Percentiles rank a stretch among this genome's conserved stretches.
Evolutionary conservation across 64 coral and sea anemone genomes (phyloP).

Genomic region (Astreopora myriophthalma): DNA sequence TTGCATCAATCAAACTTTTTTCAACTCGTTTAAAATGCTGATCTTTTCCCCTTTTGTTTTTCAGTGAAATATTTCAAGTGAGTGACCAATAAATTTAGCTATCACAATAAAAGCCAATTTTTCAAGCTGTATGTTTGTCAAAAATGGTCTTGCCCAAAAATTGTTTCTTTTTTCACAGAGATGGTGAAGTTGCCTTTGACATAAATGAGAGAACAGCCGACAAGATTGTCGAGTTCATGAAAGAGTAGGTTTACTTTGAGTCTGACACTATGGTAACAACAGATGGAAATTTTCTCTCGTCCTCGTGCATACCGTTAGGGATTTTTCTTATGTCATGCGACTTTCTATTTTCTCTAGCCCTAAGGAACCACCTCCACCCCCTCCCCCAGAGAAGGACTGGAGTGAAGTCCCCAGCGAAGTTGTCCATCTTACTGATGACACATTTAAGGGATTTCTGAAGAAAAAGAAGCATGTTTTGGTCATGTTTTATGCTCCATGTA

Average conservation of each 20-base stretch:
- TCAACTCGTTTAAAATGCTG: background rate
- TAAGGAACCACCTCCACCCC: conserved; percentile 96
- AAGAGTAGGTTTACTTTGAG: conserved; percentile 82
- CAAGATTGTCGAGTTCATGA: conserved; percentile 96
- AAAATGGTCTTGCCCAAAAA: background rate
- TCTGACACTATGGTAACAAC: background rate
- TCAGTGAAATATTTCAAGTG: conserved; percentile 99
- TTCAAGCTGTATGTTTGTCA: background rate
- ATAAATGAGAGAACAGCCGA: conserved; percentile 94
- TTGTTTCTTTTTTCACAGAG: conserved; percentile 46
- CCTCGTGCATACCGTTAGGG: no score
- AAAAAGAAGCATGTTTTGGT: conserved; percentile 98
- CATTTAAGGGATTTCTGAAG: conserved; percentile 89
- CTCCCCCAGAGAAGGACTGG: conserved; percentile 92
- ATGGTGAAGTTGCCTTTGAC: conserved; percentile 97
- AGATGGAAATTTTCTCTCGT: background rate
- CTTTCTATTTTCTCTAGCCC: conserved; percentile 58
- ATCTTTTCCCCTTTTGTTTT: conserved; percentile 45
- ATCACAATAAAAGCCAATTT: background rate
- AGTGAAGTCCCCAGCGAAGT: conserved; percentile 80
- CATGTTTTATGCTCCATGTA: conserved; percentile 99
- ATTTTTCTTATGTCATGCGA: background rate
- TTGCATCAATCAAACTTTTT: background rate
- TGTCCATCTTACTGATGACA: conserved; percentile 77
- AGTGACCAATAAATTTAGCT: background rate